A percentile compares a stretch with the other conserved stretches of the same genome.
Conservation (phyloP, 2,888 invertebrate species). For the Dexiosoma caninum region DNA sequence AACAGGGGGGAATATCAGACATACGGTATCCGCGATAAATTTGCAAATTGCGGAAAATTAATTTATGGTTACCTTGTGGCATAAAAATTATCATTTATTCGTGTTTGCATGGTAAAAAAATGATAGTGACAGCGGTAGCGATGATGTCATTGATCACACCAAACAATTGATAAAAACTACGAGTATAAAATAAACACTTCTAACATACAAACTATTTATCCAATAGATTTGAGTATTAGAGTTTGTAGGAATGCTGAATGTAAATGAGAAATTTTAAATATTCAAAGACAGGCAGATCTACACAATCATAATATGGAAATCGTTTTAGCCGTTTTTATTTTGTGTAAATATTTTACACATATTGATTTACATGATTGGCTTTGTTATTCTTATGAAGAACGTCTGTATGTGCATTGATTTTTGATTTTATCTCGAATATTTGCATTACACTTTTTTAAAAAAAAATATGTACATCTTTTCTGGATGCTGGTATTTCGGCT, state of each 20-base stretch:
- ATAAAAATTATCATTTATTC: neutral
- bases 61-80: neutral
- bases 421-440: too few relatives aligned
- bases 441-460: too few relatives aligned
- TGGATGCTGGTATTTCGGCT: too few relatives aligned
- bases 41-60: neutral
- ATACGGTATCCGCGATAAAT: too few relatives aligned
- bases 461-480: too few relatives aligned
- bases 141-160: constrained; percentile 50
- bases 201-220: neutral
- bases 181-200: neutral
- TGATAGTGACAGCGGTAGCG: constrained; percentile 10
- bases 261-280: neutral
- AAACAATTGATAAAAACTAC: constrained; percentile 23
- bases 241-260: neutral
- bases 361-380: neutral
- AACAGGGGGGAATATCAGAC: too few relatives aligned
- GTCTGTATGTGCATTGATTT: neutral
- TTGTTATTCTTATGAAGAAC: neutral
- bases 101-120: neutral
- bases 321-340: neutral
- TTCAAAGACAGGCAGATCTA: neutral
- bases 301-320: constrained; percentile 13
- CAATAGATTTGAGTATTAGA: neutral
- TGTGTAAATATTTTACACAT: neutral